Percentiles rank a stretch among this genome's conserved stretches.
Conservation (phyloP, 2,888 invertebrate genomes). For the Harpalus rubripes region DNA sequence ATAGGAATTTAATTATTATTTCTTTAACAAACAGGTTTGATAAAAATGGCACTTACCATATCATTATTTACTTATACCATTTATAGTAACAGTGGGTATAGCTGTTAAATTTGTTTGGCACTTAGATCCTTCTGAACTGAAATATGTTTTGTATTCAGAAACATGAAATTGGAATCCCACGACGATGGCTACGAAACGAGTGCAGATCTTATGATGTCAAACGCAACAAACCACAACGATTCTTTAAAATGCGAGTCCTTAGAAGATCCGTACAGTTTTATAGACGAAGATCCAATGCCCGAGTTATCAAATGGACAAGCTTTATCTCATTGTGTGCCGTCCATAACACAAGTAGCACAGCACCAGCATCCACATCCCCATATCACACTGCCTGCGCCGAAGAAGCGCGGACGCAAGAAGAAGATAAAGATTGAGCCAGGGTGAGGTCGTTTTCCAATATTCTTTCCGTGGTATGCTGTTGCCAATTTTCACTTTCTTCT, state of each 20-base stretch:
- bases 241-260: constrained; percentile 77
- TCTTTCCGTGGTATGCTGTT: constrained; percentile 65
- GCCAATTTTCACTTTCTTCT: constrained; percentile 54
- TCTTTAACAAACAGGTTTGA: too few relatives aligned
- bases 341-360: constrained; percentile 65
- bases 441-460: constrained; percentile 74
- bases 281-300: constrained; percentile 85
- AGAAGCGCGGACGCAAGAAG: constrained; percentile 93
- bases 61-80: too few relatives aligned
- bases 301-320: constrained; percentile 74
- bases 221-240: constrained; percentile 75
- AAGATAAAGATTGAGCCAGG: constrained; percentile 85
- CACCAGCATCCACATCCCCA: constrained; percentile 69
- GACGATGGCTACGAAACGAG: constrained; percentile 96
- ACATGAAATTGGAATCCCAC: constrained; percentile 83
- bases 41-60: too few relatives aligned
- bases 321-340: constrained; percentile 70
- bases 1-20: too few relatives aligned
- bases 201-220: constrained; percentile 80
- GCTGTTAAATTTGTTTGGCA: not conserved
- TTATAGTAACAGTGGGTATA: not conserved
- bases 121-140: too few relatives aligned
- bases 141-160: constrained; percentile 71
- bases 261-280: constrained; percentile 92
- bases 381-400: constrained; percentile 81